phyloP scores from a whole-genome alignment of 2,888 invertebrate genomes.

The Sepiola atlantica region DNA sequence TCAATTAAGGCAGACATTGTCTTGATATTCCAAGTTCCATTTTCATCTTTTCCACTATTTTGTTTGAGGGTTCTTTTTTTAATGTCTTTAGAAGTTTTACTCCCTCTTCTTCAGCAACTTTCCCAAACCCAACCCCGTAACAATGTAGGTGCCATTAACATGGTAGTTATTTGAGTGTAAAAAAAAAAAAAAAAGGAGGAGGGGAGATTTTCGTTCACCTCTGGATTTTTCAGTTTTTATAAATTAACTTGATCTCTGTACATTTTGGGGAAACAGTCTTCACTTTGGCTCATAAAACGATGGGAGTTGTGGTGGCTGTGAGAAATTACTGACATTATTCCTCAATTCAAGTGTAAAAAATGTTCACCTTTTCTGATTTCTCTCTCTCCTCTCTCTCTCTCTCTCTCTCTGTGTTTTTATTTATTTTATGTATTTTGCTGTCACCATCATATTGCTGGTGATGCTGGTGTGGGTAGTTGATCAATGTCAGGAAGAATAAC shows the following conservation, averaged over 20 bases:
- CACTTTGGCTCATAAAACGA: slow-evolving; percentile 1
- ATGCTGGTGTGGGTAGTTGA: not conserved
- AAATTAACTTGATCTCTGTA: slow-evolving; percentile 32
- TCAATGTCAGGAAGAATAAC: not conserved
- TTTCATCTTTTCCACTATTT: not conserved
- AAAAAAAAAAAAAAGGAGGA: not conserved
- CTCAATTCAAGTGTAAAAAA: slow-evolving; percentile 32
- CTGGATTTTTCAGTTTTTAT: slow-evolving; percentile 32
- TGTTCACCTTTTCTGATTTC: not conserved
- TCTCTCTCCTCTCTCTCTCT: not conserved
- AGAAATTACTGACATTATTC: slow-evolving; percentile 32
- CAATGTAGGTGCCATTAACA: not conserved
- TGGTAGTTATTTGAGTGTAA: not conserved
- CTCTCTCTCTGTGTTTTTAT: slow-evolving; percentile 11
- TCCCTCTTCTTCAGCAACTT: slow-evolving; percentile 15
- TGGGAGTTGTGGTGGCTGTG: slow-evolving; percentile 1
- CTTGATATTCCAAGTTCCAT: slow-evolving; percentile 10
- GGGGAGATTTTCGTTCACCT: not conserved
- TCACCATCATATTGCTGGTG: not conserved
- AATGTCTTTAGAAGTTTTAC: not conserved
- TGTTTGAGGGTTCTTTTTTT: not conserved
- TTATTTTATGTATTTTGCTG: not conserved
- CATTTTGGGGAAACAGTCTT: slow-evolving; percentile 20
- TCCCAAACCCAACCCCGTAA: not conserved
- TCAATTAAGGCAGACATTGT: slow-evolving; percentile 10